Conservation (phyloP, 2,797 vertebrate species). For the Hyperoplus immaculatus region DNA sequence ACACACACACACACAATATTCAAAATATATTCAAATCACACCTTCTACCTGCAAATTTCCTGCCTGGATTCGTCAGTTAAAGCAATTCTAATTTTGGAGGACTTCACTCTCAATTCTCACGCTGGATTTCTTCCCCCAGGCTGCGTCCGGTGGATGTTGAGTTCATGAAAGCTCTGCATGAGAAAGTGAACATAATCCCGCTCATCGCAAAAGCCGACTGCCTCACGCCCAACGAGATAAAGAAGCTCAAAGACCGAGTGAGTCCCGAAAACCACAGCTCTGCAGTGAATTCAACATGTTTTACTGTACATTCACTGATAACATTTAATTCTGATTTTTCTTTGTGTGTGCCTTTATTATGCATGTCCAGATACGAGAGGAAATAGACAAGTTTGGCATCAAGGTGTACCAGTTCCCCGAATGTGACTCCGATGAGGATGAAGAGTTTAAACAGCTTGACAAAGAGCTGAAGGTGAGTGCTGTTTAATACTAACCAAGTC, state of each 20-base stretch:
- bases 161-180: slow-evolving; percentile 98
- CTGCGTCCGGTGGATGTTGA: slow-evolving; percentile 96
- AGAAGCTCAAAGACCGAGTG: slow-evolving; percentile 98
- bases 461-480: slow-evolving; percentile 95
- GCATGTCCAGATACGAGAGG: slow-evolving; percentile 91
- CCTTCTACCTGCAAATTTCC: background rate
- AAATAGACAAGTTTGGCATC: slow-evolving; percentile 98
- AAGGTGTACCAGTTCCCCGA: slow-evolving; percentile 99
- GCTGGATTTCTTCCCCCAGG: slow-evolving; percentile 72
- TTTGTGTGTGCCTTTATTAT: slow-evolving; percentile 7
- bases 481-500: too few relatives aligned
- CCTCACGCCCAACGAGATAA: slow-evolving; percentile 95
- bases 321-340: background rate
- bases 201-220: slow-evolving; percentile 98
- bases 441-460: slow-evolving; percentile 98
- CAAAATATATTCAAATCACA: background rate
- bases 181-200: slow-evolving; percentile 98
- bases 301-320: background rate
- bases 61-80: background rate
- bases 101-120: background rate
- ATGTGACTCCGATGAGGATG: slow-evolving; percentile 98
- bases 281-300: background rate
- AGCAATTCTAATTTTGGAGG: background rate
- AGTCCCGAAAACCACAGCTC: slow-evolving; percentile 64
- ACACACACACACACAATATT: too few relatives aligned